These are phyloP conservation scores for Sialia sialis DNA, from an alignment of 2,113 vertebrate species.

Conservation along the genomic window DNA sequence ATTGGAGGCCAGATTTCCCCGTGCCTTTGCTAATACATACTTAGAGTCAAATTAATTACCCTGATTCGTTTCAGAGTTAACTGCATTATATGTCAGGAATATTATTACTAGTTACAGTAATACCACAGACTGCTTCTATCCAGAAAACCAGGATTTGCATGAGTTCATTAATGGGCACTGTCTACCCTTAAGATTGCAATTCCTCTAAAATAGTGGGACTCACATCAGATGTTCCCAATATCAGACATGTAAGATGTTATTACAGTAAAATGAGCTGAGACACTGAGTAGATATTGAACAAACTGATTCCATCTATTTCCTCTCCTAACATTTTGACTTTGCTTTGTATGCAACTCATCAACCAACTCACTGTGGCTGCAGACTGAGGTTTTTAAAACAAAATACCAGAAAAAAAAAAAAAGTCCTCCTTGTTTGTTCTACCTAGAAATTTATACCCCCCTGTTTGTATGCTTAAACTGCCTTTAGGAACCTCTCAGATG, in stretches of 20 bases:
- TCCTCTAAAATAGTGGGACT: background rate
- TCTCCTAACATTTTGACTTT: background rate
- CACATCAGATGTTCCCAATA: background rate
- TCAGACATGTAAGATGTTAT: background rate
- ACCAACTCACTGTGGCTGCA: background rate
- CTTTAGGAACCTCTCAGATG: background rate
- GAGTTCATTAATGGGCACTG: background rate
- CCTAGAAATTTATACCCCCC: background rate
- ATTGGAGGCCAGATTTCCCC: background rate
- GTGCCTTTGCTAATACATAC: background rate
- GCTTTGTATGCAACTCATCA: background rate
- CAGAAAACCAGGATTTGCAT: background rate
- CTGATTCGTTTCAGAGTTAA: background rate
- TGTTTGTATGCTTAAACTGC: background rate
- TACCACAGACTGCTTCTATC: background rate
- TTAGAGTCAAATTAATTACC: background rate
- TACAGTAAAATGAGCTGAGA: background rate
- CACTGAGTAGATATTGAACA: background rate
- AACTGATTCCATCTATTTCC: background rate
- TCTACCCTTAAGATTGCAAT: background rate
- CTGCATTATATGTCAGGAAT: background rate
- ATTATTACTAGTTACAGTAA: background rate
- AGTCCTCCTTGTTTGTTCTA: background rate
- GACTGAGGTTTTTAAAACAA: background rate
- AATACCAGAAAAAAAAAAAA: background rate